These are phyloP conservation scores for Strix aluco DNA, from an alignment of 2,113 vertebrate genomes.

Conservation along the genomic window DNA sequence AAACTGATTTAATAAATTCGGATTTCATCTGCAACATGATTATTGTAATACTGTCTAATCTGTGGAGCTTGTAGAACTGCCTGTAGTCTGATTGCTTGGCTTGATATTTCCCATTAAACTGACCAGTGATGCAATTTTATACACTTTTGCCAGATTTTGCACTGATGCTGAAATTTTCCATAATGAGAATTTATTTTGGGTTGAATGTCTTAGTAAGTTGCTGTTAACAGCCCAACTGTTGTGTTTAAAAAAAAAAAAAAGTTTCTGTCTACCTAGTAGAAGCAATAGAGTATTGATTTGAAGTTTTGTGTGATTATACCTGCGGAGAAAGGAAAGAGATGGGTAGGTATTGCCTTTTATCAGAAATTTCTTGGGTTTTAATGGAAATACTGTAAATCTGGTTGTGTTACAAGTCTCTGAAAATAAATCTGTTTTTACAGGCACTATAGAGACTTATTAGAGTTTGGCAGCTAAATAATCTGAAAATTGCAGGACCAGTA, in stretches of 20 bases:
- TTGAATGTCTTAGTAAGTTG: not conserved
- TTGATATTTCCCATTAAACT: not conserved
- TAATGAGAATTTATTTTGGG: not conserved
- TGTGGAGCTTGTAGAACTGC: not conserved
- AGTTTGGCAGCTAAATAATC: not conserved
- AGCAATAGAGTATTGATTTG: not conserved
- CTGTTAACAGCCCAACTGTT: not conserved
- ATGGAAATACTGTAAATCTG: not conserved
- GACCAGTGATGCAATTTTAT: not conserved
- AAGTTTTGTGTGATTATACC: not conserved
- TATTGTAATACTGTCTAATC: not conserved
- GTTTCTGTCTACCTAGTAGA: not conserved
- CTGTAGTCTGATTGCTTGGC: not conserved
- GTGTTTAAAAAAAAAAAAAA: not conserved
- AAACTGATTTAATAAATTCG: not conserved
- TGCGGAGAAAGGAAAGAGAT: not conserved
- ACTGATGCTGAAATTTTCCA: not conserved
- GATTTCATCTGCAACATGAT: not conserved
- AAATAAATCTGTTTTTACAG: not conserved
- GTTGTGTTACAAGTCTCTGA: not conserved
- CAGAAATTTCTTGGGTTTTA: not conserved
- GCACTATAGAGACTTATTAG: not conserved
- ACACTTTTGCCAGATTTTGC: not conserved
- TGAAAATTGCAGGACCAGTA: not conserved
- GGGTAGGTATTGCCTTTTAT: not conserved